Base-by-base conservation (phyloP, 2,797 vertebrate genomes). In the Thunnus albacares region DNA sequence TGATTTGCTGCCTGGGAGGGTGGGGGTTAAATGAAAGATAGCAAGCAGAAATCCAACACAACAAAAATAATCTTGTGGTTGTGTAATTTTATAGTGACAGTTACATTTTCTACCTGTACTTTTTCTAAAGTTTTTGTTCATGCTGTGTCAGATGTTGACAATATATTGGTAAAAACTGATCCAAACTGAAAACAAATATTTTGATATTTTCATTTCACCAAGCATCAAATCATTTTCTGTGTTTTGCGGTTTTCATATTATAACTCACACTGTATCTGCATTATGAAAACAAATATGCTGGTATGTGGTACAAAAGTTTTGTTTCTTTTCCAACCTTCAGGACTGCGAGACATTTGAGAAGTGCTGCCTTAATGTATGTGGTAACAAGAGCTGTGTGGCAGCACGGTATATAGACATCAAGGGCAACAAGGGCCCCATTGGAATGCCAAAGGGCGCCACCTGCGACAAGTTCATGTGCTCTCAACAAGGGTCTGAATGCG, bases 341-440 rank as follows among this genome's bases (percentile, higher is more conserved):
- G 98, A 98, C 92, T 99, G 98, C 0, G 98, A 99, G 92, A 96
- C 97, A 0, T 98, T 97, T 68, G 98, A 99, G 93, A 99, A 99
- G 85, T 99, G 98, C 92, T 99, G 98, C 80, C 96, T 96, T 67
- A 99, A 99, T 0, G 98, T 99, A 68, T 99, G 98, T 3, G 98
- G 98, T 22, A 97, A 97, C 45, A 97, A 96, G 91, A 99, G 98
- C 77, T 99, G 98, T 0, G 98, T 99, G 91, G 98, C 98, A 0
- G 97, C 98, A 35, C 96, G 98, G 60, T 99, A 99, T 90, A 95
- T 98, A 92, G 97, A 99, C 4, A 75, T 97, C 87, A 97, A 96
- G 89, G 97, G 98, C 28, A 97, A 94, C 86, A 98, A 96, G 90
- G 98, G 98, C 43, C 98, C 98, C 0, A 92, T 98, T 57, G 97